These are phyloP conservation scores for Kryptolebias ocellatus DNA, from an alignment of 2,797 vertebrate species.

Conservation along the genomic window DNA sequence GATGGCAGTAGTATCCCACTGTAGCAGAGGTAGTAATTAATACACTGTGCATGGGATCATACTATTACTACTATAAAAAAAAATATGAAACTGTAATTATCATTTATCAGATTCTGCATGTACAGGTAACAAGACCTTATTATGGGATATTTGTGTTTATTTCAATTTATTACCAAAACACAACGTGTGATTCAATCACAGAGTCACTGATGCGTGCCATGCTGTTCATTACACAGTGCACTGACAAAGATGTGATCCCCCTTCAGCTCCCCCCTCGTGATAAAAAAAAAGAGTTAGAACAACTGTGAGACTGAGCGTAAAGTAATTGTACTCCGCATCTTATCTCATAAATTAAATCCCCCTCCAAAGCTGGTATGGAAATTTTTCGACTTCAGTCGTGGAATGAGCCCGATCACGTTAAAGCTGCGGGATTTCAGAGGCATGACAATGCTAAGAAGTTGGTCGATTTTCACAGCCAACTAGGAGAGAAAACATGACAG, in stretches of 20 bases:
- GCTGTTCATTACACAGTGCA: slow-evolving; percentile 38
- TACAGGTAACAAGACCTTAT: slow-evolving; percentile 29
- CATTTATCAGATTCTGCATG: slow-evolving; percentile 45
- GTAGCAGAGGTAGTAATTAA: slow-evolving; percentile 23
- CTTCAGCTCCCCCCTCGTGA: slow-evolving; percentile 28
- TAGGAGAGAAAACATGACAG: slow-evolving; percentile 42
- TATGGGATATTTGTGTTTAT: slow-evolving; percentile 42
- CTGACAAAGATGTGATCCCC: slow-evolving; percentile 36
- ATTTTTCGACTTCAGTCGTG: slow-evolving; percentile 40
- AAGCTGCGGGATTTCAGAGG: slow-evolving; percentile 35
- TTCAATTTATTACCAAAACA: slow-evolving; percentile 31
- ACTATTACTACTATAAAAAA: slow-evolving; percentile 46
- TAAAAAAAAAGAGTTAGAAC: slow-evolving; percentile 58
- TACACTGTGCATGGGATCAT: slow-evolving; percentile 31
- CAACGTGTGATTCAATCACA: slow-evolving; percentile 24
- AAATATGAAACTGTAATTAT: slow-evolving; percentile 51
- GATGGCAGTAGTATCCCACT: slow-evolving; percentile 77
- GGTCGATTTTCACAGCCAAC: slow-evolving; percentile 25
- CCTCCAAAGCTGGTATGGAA: slow-evolving; percentile 51
- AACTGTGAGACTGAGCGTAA: slow-evolving; percentile 54
- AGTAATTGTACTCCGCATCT: slow-evolving; percentile 72
- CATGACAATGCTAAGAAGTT: slow-evolving; percentile 35
- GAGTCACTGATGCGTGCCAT: slow-evolving; percentile 34
- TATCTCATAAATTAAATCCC: slow-evolving; percentile 71
- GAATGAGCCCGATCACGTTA: slow-evolving; percentile 15